phyloP scores from a whole-genome alignment of 2,113 vertebrate genomes.

The Thalassoma bifasciatum region DNA sequence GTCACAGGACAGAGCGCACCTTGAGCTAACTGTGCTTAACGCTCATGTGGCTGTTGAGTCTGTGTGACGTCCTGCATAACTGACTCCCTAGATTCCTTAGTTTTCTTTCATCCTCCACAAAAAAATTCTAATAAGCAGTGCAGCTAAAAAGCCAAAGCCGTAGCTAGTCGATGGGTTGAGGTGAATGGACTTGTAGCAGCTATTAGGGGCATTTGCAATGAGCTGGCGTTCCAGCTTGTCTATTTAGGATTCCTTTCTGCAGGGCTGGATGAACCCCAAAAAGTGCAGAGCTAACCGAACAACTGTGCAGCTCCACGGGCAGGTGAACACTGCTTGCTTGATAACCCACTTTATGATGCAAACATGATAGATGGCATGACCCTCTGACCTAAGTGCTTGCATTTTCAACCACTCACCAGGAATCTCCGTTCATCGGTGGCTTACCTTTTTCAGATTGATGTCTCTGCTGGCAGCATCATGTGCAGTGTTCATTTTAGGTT shows the following conservation, averaged over 20 bases:
- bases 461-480: slow-evolving; percentile 20
- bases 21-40: slow-evolving; percentile 81
- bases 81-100: slow-evolving; percentile 13
- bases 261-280: slow-evolving; percentile 49
- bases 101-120: slow-evolving; percentile 32
- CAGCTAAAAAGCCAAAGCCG: slow-evolving; percentile 30
- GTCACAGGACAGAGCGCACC: slow-evolving; percentile 82
- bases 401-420: slow-evolving; percentile 47
- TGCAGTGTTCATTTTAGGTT: slow-evolving; percentile 56
- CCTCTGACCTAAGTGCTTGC: slow-evolving; percentile 50
- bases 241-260: slow-evolving; percentile 33
- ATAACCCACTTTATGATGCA: slow-evolving; percentile 31
- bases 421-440: slow-evolving; percentile 37
- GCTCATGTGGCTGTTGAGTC: slow-evolving; percentile 35
- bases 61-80: slow-evolving; percentile 15
- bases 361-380: slow-evolving; percentile 53
- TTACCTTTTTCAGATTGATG: slow-evolving; percentile 37
- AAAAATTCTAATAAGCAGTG: slow-evolving; percentile 21
- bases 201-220: slow-evolving; percentile 38
- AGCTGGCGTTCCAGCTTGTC: slow-evolving; percentile 27
- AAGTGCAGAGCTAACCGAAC: slow-evolving; percentile 32
- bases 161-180: slow-evolving; percentile 25
- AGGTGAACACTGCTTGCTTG: slow-evolving; percentile 40
- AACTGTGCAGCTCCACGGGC: slow-evolving; percentile 35
- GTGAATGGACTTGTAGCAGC: slow-evolving; percentile 44